Evolutionary conservation across 2,113 vertebrate species (phyloP).

Genomic region (Gambusia affinis): DNA sequence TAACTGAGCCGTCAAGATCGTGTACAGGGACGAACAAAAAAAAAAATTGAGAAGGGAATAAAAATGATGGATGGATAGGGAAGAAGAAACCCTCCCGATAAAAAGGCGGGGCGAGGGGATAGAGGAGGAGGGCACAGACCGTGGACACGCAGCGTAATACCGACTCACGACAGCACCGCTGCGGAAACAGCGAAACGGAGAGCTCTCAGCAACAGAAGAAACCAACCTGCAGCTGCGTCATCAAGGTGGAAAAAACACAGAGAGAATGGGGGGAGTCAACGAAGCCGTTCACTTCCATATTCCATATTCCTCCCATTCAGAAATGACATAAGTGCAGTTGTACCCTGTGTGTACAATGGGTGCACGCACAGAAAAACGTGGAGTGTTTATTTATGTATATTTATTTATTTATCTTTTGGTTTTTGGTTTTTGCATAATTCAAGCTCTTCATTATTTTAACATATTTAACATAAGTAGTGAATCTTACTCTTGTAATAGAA

Average conservation of each 20-base stretch:
- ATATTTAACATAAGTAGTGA: not conserved
- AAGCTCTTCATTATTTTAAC: not conserved
- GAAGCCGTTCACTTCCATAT: not conserved
- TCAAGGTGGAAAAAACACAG: not conserved
- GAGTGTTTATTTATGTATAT: not conserved
- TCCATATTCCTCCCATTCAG: not conserved
- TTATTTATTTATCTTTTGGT: too few species aligned
- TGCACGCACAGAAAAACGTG: conserved; percentile 1
- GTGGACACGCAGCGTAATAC: conserved; percentile 21
- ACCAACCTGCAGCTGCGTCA: conserved; percentile 50
- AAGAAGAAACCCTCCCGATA: conserved; percentile 27
- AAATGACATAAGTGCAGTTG: conserved; percentile 20
- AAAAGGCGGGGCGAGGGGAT: conserved; percentile 39
- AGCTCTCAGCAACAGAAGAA: conserved; percentile 5
- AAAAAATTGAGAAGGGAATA: not conserved
- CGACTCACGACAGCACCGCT: conserved; percentile 35
- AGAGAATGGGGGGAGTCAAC: not conserved
- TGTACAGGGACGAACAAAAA: conserved; percentile 7
- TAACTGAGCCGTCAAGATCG: conserved; percentile 16
- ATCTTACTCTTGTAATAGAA: too few species aligned
- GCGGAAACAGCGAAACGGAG: conserved; percentile 40
- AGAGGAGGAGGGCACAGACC: conserved; percentile 8
- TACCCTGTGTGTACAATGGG: not conserved
- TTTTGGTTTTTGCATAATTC: not conserved
- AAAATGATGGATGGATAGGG: not conserved